Evolutionary conservation across 2,888 invertebrate species (phyloP).

Genomic region (Polydrusus pterygomalis): DNA sequence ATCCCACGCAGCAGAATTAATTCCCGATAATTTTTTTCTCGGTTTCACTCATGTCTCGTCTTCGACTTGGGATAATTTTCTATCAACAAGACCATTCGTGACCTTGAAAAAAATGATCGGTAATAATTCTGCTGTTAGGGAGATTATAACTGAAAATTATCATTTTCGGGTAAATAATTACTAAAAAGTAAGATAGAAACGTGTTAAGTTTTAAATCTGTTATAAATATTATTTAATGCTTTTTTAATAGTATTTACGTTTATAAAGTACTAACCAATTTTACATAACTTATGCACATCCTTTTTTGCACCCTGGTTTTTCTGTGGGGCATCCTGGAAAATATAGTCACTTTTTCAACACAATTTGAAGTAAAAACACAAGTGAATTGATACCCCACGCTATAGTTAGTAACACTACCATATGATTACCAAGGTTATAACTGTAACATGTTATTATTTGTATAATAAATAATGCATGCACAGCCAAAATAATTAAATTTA

Average conservation of each 20-base stretch:
- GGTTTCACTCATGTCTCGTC: too few relatives aligned
- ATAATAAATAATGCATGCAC: not conserved
- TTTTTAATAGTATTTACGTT: not conserved
- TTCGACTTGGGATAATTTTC: too few relatives aligned
- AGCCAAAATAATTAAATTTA: conserved; percentile 14
- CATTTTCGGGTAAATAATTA: too few relatives aligned
- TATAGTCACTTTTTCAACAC: not conserved
- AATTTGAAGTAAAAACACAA: not conserved
- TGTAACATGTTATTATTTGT: conserved; percentile 5
- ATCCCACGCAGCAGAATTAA: too few relatives aligned
- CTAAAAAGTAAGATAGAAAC: too few relatives aligned
- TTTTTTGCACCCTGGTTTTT: not conserved
- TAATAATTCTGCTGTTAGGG: too few relatives aligned
- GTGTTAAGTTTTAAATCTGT: too few relatives aligned
- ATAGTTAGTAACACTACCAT: not conserved
- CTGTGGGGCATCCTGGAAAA: conserved; percentile 1
- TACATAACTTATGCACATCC: conserved; percentile 7
- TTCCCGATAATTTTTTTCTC: too few relatives aligned
- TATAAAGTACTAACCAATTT: conserved; percentile 22
- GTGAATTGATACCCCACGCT: not conserved
- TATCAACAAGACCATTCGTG: too few relatives aligned
- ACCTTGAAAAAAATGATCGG: too few relatives aligned
- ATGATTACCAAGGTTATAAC: not conserved
- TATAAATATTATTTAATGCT: too few relatives aligned
- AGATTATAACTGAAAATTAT: too few relatives aligned